These are phyloP conservation scores for Heliocidaris erythrogramma DNA, from an alignment of 35 echinoderm and acorn worm species.

Conservation along the genomic window DNA sequence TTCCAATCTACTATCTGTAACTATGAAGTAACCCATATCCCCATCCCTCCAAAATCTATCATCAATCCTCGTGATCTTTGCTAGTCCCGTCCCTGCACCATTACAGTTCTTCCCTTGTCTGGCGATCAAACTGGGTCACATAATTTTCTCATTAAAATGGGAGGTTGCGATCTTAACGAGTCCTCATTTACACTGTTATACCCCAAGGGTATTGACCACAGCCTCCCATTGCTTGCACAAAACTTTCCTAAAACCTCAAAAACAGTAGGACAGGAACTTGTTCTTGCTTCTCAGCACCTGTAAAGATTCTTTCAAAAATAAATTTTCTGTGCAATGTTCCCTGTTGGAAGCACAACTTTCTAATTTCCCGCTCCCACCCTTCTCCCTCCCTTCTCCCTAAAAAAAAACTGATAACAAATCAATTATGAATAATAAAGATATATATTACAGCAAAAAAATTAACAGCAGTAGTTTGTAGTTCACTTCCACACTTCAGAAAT, in stretches of 20 bases:
- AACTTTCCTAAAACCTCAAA: neutral
- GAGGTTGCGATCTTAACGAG: neutral
- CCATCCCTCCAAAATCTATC: neutral
- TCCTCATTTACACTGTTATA: slow-evolving; percentile 14
- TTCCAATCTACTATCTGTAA: too few relatives aligned
- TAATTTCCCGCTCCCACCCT: neutral
- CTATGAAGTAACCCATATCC: too few relatives aligned
- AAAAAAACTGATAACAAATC: too few relatives aligned
- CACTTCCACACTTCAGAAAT: neutral
- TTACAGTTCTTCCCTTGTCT: slow-evolving; percentile 2
- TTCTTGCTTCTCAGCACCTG: neutral
- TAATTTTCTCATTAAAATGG: slow-evolving; percentile 1
- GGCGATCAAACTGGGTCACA: neutral
- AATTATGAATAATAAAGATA: too few relatives aligned
- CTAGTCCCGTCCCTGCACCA: neutral
- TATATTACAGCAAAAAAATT: too few relatives aligned
- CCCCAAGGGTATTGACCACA: neutral
- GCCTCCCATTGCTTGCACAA: neutral
- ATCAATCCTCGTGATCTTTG: neutral
- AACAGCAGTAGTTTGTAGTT: neutral
- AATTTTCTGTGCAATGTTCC: neutral
- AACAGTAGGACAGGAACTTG: neutral
- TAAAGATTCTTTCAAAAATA: neutral
- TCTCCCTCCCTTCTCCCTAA: too few relatives aligned
- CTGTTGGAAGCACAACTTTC: neutral